Evolutionary conservation across 2,797 vertebrate species (phyloP).

Genomic region (Gallinago solitaria): DNA sequence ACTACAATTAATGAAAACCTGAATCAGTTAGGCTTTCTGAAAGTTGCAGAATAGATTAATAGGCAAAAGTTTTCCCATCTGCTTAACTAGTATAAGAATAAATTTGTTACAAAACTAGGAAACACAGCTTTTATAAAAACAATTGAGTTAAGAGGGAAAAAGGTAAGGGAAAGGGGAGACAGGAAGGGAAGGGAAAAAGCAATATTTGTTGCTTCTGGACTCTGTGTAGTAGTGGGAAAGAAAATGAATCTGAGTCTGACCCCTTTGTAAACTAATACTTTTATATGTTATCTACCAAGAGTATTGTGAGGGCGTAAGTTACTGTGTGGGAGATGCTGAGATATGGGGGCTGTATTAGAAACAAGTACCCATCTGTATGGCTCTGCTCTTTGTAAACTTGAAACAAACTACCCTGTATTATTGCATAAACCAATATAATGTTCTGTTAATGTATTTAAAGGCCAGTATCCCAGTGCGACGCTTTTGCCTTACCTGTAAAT

Average conservation of each 20-base stretch:
- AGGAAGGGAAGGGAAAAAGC: neutral
- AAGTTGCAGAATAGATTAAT: neutral
- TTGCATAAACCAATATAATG: neutral
- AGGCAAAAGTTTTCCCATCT: neutral
- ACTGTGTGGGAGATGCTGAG: neutral
- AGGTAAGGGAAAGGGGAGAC: neutral
- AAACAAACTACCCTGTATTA: neutral
- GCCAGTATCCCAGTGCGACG: neutral
- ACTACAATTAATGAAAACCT: neutral
- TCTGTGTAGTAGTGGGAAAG: neutral
- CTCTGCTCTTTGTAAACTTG: neutral
- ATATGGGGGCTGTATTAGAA: neutral
- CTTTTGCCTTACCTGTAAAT: neutral
- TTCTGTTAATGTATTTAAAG: neutral
- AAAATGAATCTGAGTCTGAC: neutral
- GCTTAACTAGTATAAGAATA: neutral
- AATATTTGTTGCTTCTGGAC: neutral
- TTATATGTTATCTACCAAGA: neutral
- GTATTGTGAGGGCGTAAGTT: neutral
- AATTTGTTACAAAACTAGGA: neutral
- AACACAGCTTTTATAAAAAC: neutral
- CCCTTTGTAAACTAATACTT: neutral
- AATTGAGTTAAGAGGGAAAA: neutral
- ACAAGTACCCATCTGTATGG: neutral
- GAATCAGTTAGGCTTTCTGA: neutral